These are phyloP conservation scores for Mus caroli DNA, from an alignment of 2,797 vertebrate genomes.

Conservation along the genomic window DNA sequence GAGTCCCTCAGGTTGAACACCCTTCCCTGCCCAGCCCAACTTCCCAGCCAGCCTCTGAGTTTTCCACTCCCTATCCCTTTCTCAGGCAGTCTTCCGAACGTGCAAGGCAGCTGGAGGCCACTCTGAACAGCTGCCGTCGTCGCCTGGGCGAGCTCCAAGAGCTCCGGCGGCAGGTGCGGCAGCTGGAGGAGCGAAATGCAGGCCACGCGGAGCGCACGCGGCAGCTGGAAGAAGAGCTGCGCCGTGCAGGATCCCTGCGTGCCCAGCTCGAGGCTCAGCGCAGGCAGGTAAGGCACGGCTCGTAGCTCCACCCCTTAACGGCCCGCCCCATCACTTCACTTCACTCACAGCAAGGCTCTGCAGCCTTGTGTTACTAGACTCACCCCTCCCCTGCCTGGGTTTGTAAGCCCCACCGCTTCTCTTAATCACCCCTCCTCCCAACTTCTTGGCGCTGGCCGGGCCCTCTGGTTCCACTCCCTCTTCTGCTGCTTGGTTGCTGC, in stretches of 20 bases:
- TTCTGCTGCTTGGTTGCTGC: neutral
- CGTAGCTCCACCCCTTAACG: neutral
- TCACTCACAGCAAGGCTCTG: neutral
- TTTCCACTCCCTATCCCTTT: neutral
- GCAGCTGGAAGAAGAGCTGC: constrained; percentile 96
- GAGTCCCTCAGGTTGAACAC: neutral
- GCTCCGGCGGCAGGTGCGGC: constrained; percentile 94
- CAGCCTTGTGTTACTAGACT: constrained; percentile 75
- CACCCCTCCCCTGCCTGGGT: rapidly evolving
- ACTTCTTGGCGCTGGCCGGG: neutral
- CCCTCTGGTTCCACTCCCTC: neutral
- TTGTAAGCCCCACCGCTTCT: neutral
- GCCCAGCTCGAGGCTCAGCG: constrained; percentile 93
- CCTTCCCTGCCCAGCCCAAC: neutral
- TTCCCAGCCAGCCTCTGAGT: neutral
- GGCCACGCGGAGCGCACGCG: constrained; percentile 95
- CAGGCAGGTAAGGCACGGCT: constrained; percentile 90
- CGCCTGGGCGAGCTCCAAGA: constrained; percentile 95
- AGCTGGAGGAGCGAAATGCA: constrained; percentile 94
- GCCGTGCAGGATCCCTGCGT: constrained; percentile 91
- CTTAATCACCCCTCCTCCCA: neutral
- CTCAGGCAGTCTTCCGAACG: constrained; percentile 94
- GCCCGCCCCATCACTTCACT: rapidly evolving
- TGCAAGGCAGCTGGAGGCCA: constrained; percentile 93
- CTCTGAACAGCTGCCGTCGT: constrained; percentile 93